Evolutionary conservation across 2,888 invertebrate genomes (phyloP), one percentile per base, ranked within the genome.

Genomic region (Deilephila porcellus): DNA sequence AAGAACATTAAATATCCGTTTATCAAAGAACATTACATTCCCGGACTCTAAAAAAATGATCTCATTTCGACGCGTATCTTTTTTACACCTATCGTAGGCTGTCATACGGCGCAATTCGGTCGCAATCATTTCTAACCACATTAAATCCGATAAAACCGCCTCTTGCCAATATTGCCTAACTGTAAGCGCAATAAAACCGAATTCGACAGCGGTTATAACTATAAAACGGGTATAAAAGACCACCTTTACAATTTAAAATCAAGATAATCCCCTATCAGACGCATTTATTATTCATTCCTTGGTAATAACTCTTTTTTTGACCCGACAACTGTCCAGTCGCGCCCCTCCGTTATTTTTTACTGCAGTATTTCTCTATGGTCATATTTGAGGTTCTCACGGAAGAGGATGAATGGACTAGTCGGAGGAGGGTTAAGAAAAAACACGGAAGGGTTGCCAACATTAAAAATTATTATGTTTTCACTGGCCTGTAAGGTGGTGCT

Each of bases 331-430:
- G 93, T 90, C 93, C 93, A 93, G 86, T 93, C 86, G 80, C 88
- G 88, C 90, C 93, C 91, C 87, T 87, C 86, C 86, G 88, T 83
- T 74, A 81, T 89, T 92, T 93, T 92, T 92, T 92, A 82, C 86
- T 87, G 82, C 83, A 82, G 78, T 92, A 91, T 91, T 92, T 91
- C 85, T 88, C 84, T 90, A 89, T 90, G 89, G 85, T 85, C 86
- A 85, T 93, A 84, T 93, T 93, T 93, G 90, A 89, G 77, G 90
- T 94, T 94, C 93, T 93, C 93, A 94, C 93, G 93, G 92, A 91
- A 90, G 91, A 92, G 89, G 85, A 86, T 92, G 90, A 91, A 92
- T 91, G 90, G 91, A 90, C 91, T 86, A 75, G 77, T 81, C 77
- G 80, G 71, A 62, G 73, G 73, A 67, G 83, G 83, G 83, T 83